A percentile compares a stretch with the other conserved stretches of the same genome.
These are phyloP conservation scores for Cantharis flavilabris DNA, from an alignment of 2,888 invertebrate species.

Conservation along the genomic window DNA sequence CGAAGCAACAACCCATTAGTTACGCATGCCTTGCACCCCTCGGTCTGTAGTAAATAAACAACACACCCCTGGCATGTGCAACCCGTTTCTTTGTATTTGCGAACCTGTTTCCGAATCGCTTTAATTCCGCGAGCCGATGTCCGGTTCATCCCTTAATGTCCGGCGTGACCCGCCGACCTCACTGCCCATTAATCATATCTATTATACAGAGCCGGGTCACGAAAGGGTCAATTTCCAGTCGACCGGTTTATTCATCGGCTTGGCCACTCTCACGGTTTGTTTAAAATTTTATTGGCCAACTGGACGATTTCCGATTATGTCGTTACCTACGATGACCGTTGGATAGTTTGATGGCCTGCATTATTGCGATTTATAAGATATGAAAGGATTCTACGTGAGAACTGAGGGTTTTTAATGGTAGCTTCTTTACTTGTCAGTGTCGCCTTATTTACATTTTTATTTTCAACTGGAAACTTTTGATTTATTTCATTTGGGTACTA, in stretches of 20 bases:
- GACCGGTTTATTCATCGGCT: conserved; percentile 27
- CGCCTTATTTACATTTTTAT: conserved; percentile 54
- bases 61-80: conserved; percentile 49
- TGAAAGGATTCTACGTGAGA: conserved; percentile 52
- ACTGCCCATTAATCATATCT: conserved; percentile 58
- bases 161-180: conserved; percentile 55
- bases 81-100: conserved; percentile 45
- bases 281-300: conserved; percentile 34
- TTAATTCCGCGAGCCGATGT: conserved; percentile 51
- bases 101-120: conserved; percentile 46
- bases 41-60: conserved; percentile 50
- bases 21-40: conserved; percentile 46
- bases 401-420: conserved; percentile 47
- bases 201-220: conserved; percentile 50
- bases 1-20: conserved; percentile 42
- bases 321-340: conserved; percentile 57
- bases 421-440: conserved; percentile 41
- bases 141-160: conserved; percentile 54
- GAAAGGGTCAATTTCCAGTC: conserved; percentile 41
- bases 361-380: conserved; percentile 46
- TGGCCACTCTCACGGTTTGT: conserved; percentile 6
- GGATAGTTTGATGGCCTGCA: conserved; percentile 42
- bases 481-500: conserved; percentile 43
- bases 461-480: conserved; percentile 53
- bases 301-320: conserved; percentile 54